Base-by-base conservation (phyloP, 2,797 vertebrate species). In the Mus spretus region DNA sequence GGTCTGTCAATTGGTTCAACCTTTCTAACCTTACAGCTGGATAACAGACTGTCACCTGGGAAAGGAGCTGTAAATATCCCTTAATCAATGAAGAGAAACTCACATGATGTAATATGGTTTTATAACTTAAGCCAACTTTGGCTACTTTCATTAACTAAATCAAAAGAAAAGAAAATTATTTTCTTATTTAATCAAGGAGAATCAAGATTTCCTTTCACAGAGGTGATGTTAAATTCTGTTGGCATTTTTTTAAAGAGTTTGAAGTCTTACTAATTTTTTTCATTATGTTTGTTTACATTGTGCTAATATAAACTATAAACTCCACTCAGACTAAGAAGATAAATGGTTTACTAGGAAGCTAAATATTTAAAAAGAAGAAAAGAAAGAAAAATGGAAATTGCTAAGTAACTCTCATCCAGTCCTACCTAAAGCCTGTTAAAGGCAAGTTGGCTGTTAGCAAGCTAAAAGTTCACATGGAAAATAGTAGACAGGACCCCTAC, bases 41-140 rank as follows among this genome's bases (percentile, higher is more conserved):
- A n/a, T 94, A 85, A 94, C 90, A 95, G 3, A 40, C 12, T 90
- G 87, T 67, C 63, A 88, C 67, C 44, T 84, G 44, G 44, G 89
- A 95, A 93, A 53, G 11, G 2, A 80, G 37, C 13, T 12, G 7
- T 47, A 94, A 91, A 90, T 59, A 24, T n/a, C 67, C 67, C 28
- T 88, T n/a, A 95, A 87, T 50, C 70, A 89, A 84, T 86, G 22
- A 92, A 89, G 82, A 87, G 89, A 95, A 65, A 83, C 10, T 50
- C 75, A 80, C 70, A 90, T 78, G 47, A 85, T 84, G 70, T 80
- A 47, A 84, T 81, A 72, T 14, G 17, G 47, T 89, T 96, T 87
- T 83, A 94, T 59, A 82, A 34, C 89, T 70, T 77, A 78, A 87
- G 70, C 28, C 6, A 75, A 85, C 55, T 53, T 63, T 59, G 15